Base-by-base conservation (phyloP, 2,888 invertebrate species). In the Hirtodrosophila confusa region DNA sequence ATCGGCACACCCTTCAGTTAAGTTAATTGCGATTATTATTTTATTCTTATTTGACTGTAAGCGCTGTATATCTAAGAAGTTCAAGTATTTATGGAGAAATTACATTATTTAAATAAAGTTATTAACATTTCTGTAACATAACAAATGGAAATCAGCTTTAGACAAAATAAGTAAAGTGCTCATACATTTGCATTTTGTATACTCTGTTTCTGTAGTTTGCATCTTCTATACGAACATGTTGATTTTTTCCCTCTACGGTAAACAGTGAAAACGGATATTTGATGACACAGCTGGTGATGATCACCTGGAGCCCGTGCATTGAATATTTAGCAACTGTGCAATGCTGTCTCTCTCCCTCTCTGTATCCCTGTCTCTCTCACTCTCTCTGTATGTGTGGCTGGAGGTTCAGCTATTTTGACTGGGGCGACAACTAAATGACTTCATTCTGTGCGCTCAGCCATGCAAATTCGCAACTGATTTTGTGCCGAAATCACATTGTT, bases 381-480 rank as follows among this genome's bases (percentile, higher is more conserved):
- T 43, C 27, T 57, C 27, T 5, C 27, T 27, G 27, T 2, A 27
- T 27, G 6, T 17, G 17, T 17, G 17, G 1, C 17, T 17, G 17
- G 1, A 41, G 0, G 12, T 57, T 33, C 36, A 23, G 29, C 29
- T 31, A 29, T 39, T 40, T 50, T 39, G 29, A n/a, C 11, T 7
- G 11, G 33, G 10, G 12, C 31, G 24, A 33, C 72, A 60, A 47
- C 35, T 51, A 50, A 87, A 82, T 87, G 86, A 86, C 82, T 82
- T 82, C 88, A 82, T 82, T 86, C 83, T 53, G 78, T 47, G 53
- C 37, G 45, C 66, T 66, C 60, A 53, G 61, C 56, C 69, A 83
- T 86, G 82, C 78, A 83, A 83, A 88, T 83, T 80, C 74, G 63
- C 80, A 85, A 79, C 86, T 88, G 88, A 83, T 86, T 82, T 87